Base-by-base conservation (phyloP, 92 coral and sea anemone species). In the Epizoanthus scotinus region DNA sequence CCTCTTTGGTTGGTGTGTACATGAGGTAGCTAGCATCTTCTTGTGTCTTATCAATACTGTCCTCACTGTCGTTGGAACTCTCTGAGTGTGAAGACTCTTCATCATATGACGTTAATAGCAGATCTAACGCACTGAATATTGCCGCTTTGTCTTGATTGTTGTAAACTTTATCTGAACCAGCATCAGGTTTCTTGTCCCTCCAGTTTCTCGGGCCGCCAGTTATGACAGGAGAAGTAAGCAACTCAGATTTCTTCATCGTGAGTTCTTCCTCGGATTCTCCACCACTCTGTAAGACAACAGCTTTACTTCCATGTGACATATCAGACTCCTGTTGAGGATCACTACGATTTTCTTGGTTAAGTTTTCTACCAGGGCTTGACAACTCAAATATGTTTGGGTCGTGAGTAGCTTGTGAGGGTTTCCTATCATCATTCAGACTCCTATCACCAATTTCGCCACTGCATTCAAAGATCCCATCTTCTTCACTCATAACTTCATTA, bases 91-190 rank as follows among this genome's bases (percentile, higher is more conserved):
- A 66, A 53, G 10, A 36, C 28, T 53, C 68, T 19, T 50, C 34
- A 21, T 56, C 73, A 56, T 50, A 67, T 14, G 70, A 38, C 21
- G 12, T 21, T 9, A 44, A 64, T 0, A 64, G 18, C 13, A 64
- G 8, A 17, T 64, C 2, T 25, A 64, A 64, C 15, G 70, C 70
- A 64, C 70, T 38, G 27, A 38, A 64, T 15, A 44, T 13, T 3
- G 8, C 17, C 28, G 3, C n/a, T 64, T 26, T 75, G 77, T 59
- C 84, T 26, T 52, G 50, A 71, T 59, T 70, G n/a, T 79, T 75
- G 14, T 72, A 83, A 40, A 24, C n/a, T 67, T 69, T 74, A 73
- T 78, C 25, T 22, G 31, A 67, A 72, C 67, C 71, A 13, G 2
- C 27, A 64, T 64, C 47, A 17, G 0, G 3, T n/a, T 17, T 64